Evolutionary conservation across 2,888 invertebrate genomes (phyloP).

Genomic region (Malthinus flaveolus): DNA sequence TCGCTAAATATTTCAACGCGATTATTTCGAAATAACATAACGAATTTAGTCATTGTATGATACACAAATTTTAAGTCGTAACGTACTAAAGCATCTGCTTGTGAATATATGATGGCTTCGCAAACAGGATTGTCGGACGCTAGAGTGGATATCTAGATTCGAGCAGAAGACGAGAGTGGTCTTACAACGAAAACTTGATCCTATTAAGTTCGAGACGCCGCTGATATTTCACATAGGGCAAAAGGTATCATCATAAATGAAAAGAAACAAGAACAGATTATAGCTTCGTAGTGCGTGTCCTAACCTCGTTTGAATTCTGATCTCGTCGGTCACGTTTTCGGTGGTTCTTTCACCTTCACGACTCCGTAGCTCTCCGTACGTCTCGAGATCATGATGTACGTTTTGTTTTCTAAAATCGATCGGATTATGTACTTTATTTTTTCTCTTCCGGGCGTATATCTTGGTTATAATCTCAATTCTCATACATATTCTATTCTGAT

Average conservation of each 20-base stretch:
- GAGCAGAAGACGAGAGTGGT: slow-evolving; percentile 8
- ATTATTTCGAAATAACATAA: not conserved
- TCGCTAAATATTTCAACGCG: too few relatives aligned
- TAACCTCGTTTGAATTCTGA: slow-evolving; percentile 30
- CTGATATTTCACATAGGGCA: slow-evolving; percentile 24
- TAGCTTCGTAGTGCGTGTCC: slow-evolving; percentile 26
- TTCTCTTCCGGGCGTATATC: slow-evolving; percentile 8
- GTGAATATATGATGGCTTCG: slow-evolving; percentile 22
- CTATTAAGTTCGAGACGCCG: slow-evolving; percentile 32
- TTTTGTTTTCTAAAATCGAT: slow-evolving; percentile 28
- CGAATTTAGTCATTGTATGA: slow-evolving; percentile 3
- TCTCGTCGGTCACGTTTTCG: slow-evolving; percentile 23
- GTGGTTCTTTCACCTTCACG: slow-evolving; percentile 30
- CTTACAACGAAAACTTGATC: slow-evolving; percentile 31
- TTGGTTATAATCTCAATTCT: not conserved
- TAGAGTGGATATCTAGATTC: slow-evolving; percentile 11
- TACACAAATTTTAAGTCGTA: slow-evolving; percentile 13
- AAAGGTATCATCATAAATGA: slow-evolving; percentile 36
- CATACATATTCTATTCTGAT: not conserved
- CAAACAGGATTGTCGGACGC: slow-evolving; percentile 27
- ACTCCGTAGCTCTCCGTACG: slow-evolving; percentile 26
- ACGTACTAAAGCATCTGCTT: slow-evolving; percentile 22
- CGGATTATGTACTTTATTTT: slow-evolving; percentile 31
- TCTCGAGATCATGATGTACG: slow-evolving; percentile 29
- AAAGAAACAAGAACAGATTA: slow-evolving; percentile 36